phyloP scores from a whole-genome alignment of 2,888 invertebrate genomes.

The Synergus laeviventris region DNA sequence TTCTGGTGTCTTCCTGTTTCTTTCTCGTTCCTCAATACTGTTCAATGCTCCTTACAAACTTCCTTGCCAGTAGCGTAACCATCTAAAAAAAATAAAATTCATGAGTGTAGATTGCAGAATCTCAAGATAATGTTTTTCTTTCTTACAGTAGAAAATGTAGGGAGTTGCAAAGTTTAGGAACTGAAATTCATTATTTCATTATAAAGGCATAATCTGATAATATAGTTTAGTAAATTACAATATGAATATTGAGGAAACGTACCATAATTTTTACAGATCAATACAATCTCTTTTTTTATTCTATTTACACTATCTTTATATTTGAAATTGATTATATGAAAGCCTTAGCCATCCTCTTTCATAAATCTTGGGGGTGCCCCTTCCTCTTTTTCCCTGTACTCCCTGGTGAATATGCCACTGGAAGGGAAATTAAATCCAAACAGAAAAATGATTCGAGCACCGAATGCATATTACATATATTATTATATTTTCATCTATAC shows the following conservation, averaged over 20 bases:
- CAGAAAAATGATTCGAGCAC: constrained; percentile 15
- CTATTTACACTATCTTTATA: constrained; percentile 18
- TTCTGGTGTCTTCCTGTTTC: constrained; percentile 22
- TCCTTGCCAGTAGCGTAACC: constrained; percentile 8
- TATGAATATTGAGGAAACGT: neutral
- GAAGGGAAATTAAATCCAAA: constrained; percentile 31
- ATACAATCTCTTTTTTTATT: neutral
- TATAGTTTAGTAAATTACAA: neutral
- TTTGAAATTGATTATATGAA: constrained; percentile 26
- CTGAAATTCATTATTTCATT: neutral
- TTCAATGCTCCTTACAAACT: neutral
- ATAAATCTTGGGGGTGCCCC: constrained; percentile 28
- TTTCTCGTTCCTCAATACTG: constrained; percentile 17
- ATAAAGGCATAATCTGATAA: neutral
- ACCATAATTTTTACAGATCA: neutral
- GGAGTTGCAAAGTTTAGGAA: neutral
- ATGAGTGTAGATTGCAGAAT: neutral
- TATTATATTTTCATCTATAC: neutral
- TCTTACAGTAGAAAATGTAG: neutral
- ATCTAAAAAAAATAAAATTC: neutral
- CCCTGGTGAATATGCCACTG: constrained; percentile 30
- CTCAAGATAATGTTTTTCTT: neutral
- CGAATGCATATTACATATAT: neutral
- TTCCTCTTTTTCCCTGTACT: constrained; percentile 9
- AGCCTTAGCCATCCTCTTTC: constrained; percentile 28